Base-by-base conservation (phyloP, 2,888 invertebrate genomes). In the Hirtodrosophila alboralis region DNA sequence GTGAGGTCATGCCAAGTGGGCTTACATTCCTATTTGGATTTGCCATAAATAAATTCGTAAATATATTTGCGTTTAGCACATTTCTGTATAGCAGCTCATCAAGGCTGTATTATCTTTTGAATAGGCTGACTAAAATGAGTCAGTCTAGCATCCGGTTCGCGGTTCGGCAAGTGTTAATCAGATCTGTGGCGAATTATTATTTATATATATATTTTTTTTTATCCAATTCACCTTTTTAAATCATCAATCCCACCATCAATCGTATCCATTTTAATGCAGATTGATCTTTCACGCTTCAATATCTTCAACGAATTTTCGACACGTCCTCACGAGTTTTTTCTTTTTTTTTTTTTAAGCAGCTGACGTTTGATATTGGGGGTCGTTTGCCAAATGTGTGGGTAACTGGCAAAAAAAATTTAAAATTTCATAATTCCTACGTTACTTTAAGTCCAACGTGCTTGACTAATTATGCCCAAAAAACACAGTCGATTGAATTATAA, bases 21-120 rank as follows among this genome's bases (percentile, higher is more conserved):
- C 52, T 67, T 27, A 34, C 16, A 45, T 43, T 45, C 52, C 47
- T 51, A 61, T 72, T 72, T 67, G 60, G 60, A 60, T 30, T n/a
- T 64, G 65, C 26, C 51, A 79, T 68, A 48, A n/a, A 79, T 58
- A 58, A 67, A 44, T 52, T 48, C 61, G 57, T 53, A 69, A 74
- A 77, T 74, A 77, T 63, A 61, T 74, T 72, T 59, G 66, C 69
- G 76, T 70, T 80, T 78, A 83, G 58, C 85, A 78, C 79, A 72
- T 80, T 76, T 76, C 54, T 51, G 54, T 47, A 12, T 40, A 16
- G 27, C 41, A 40, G 26, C 49, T 16, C 31, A 53, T 53, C 78
- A 84, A 81, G 75, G 79, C 56, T 65, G 33, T 26, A 18, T n/a
- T 18, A 13, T 9, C 12, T 21, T 49, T 33, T 54, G 44, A 41